phyloP scores from a whole-genome alignment of 2,113 vertebrate genomes.

The Dasyprocta punctata region DNA sequence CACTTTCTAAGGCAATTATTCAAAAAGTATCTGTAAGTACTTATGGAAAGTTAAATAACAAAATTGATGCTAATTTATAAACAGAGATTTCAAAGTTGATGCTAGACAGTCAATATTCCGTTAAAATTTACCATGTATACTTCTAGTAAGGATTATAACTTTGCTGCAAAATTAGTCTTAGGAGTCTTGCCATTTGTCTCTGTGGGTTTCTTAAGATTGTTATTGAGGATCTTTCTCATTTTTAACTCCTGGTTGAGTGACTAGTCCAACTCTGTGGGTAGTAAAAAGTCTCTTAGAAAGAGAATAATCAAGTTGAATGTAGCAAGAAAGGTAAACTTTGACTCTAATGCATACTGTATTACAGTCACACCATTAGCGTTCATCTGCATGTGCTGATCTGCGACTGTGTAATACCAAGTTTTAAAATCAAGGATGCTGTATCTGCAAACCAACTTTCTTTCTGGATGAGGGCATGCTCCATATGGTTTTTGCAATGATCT shows the following conservation, averaged over 20 bases:
- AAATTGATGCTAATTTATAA: background rate
- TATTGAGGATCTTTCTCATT: background rate
- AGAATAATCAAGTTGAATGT: background rate
- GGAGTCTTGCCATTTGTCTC: background rate
- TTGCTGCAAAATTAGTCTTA: background rate
- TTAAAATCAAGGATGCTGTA: background rate
- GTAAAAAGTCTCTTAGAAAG: background rate
- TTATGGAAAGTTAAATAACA: background rate
- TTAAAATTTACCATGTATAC: background rate
- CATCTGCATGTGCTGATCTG: background rate
- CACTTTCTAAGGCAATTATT: background rate
- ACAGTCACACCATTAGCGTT: background rate
- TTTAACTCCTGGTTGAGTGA: background rate
- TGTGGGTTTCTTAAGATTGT: background rate
- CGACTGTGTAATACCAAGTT: background rate
- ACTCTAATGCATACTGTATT: rapidly evolving
- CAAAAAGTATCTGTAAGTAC: background rate
- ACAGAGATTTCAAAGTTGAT: background rate
- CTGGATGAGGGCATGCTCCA: background rate
- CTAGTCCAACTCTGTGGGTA: background rate
- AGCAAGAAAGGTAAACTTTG: background rate
- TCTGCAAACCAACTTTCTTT: background rate
- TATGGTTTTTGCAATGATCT: background rate
- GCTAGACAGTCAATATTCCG: background rate
- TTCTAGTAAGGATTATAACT: background rate